These are phyloP conservation scores for Leucozona laternaria DNA, from an alignment of 2,888 invertebrate species.

Conservation along the genomic window DNA sequence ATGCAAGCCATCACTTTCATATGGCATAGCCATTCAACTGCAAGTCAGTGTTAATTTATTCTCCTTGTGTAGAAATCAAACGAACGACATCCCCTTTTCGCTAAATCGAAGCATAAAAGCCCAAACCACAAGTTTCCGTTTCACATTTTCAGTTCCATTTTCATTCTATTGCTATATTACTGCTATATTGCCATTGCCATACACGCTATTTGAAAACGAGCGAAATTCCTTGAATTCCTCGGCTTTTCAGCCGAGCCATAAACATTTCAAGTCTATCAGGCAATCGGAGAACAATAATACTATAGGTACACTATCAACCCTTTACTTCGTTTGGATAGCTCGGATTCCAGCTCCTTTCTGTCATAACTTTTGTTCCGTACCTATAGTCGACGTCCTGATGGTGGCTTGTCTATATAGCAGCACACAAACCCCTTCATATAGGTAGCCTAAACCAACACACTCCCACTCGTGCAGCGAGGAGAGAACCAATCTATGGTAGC, in stretches of 20 bases:
- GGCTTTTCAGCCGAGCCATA: constrained; percentile 53
- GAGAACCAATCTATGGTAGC: constrained; percentile 41
- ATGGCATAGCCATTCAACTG: neutral
- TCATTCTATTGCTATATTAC: neutral
- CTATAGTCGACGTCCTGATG: constrained; percentile 16
- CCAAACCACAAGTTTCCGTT: constrained; percentile 67
- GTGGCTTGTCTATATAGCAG: neutral
- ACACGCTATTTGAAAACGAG: constrained; percentile 38
- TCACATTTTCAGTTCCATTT: constrained; percentile 55
- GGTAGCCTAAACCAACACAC: constrained; percentile 5
- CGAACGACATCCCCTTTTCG: constrained; percentile 40
- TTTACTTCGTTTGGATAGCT: constrained; percentile 52
- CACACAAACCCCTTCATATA: constrained; percentile 23
- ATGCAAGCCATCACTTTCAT: constrained; percentile 26
- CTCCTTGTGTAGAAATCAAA: constrained; percentile 38
- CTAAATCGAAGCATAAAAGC: constrained; percentile 58
- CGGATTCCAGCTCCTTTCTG: constrained; percentile 47
- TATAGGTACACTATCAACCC: constrained; percentile 49
- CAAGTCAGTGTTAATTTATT: constrained; percentile 54
- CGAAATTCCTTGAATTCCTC: constrained; percentile 62
- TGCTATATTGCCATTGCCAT: constrained; percentile 14
- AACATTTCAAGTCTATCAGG: constrained; percentile 71
- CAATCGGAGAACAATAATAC: constrained; percentile 47
- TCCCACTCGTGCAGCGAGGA: constrained; percentile 22
- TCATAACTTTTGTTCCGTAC: constrained; percentile 43